phyloP scores from a whole-genome alignment of 1,140 invertebrate genomes.

The Plectrocnemia conspersa region DNA sequence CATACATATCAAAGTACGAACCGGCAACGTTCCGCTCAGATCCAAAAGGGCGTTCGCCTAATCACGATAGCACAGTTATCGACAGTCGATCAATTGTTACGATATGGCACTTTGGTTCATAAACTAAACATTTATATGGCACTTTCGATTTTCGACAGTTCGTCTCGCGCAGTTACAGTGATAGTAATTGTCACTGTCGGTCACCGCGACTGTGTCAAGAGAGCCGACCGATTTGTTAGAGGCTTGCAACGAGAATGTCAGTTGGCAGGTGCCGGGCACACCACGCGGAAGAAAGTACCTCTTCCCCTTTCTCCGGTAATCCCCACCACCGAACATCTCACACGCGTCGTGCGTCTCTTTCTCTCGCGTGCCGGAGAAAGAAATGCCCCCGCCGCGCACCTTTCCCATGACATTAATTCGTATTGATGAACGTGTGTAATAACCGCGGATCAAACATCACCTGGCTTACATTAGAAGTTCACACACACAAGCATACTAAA shows the following conservation, averaged over 20 bases:
- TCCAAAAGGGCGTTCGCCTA: too few relatives aligned
- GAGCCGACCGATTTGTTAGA: slow-evolving; percentile 15
- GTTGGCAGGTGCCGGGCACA: slow-evolving; percentile 13
- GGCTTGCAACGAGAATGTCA: slow-evolving; percentile 20
- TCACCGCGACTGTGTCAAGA: background rate
- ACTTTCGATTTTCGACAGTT: background rate
- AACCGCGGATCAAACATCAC: slow-evolving; percentile 8
- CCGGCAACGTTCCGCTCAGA: too few relatives aligned
- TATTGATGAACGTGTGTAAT: slow-evolving; percentile 15
- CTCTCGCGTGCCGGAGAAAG: slow-evolving; percentile 2
- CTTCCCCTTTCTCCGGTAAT: background rate
- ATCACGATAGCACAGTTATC: too few relatives aligned
- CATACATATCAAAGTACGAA: too few relatives aligned
- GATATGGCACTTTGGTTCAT: background rate
- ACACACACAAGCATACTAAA: background rate
- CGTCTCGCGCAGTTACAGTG: background rate
- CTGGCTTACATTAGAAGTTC: too few relatives aligned
- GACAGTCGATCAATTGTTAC: too few relatives aligned
- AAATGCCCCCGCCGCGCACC: slow-evolving; percentile 3
- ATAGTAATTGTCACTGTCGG: too few relatives aligned
- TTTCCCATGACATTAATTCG: slow-evolving; percentile 19
- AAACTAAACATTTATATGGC: too few relatives aligned
- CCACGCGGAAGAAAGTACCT: slow-evolving; percentile 5
- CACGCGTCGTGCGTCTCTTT: background rate
- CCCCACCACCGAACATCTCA: background rate